Evolutionary conservation across 2,888 invertebrate species (phyloP).

Genomic region (Baronia brevicornis): DNA sequence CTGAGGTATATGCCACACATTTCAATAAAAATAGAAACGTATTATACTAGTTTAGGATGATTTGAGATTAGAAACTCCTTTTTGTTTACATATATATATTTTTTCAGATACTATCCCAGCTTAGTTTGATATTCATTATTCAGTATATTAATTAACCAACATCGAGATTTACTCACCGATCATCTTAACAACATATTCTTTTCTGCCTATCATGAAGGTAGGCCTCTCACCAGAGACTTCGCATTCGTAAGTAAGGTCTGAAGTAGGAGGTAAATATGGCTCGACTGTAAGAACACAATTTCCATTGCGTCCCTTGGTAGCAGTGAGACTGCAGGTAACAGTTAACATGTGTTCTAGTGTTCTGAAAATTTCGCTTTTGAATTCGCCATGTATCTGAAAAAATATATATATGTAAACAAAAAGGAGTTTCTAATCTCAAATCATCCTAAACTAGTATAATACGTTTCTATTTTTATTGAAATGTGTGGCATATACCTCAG

Average conservation of each 20-base stretch:
- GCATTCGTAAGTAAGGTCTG: constrained; percentile 37
- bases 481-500: constrained; percentile 42
- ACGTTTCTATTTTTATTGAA: no score
- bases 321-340: constrained; percentile 33
- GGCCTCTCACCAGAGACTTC: constrained; percentile 62
- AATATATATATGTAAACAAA: constrained; percentile 17
- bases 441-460: neutral
- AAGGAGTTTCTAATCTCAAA: neutral
- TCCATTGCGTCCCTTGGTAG: constrained; percentile 28
- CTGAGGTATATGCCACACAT: constrained; percentile 42
- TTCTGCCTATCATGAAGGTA: constrained; percentile 35
- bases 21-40: no score
- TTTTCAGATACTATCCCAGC: constrained; percentile 21
- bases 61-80: neutral
- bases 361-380: constrained; percentile 22
- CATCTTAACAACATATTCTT: constrained; percentile 33
- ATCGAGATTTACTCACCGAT: constrained; percentile 42
- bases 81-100: constrained; percentile 17
- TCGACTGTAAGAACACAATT: constrained; percentile 37
- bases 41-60: neutral
- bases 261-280: constrained; percentile 31
- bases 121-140: no score
- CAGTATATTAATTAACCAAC: constrained; percentile 4
- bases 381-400: constrained; percentile 30
- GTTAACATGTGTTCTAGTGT: constrained; percentile 30